phyloP scores from a whole-genome alignment of 2,797 vertebrate species.

The Melanotaenia boesemani region DNA sequence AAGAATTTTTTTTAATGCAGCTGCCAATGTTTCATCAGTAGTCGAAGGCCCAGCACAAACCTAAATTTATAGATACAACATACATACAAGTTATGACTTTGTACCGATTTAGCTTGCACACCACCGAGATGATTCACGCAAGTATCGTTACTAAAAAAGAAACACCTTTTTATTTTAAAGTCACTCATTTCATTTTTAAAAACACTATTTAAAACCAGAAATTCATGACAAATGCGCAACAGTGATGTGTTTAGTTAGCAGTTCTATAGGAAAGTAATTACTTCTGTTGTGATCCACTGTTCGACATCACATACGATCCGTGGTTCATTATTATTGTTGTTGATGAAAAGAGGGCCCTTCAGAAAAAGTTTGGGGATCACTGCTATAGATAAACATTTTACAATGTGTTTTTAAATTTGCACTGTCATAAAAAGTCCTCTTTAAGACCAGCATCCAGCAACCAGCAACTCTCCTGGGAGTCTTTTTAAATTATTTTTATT shows the following conservation, averaged over 20 bases:
- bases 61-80: background rate
- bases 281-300: too few relatives aligned
- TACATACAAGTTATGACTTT: background rate
- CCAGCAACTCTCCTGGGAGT: background rate
- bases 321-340: too few relatives aligned
- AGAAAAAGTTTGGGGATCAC: too few relatives aligned
- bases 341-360: too few relatives aligned
- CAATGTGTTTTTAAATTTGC: background rate
- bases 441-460: background rate
- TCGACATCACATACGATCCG: too few relatives aligned
- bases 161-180: background rate
- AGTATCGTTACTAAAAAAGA: background rate
- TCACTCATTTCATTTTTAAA: background rate
- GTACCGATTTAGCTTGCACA: background rate
- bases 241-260: too few relatives aligned
- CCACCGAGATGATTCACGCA: background rate
- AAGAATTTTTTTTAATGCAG: background rate
- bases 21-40: background rate
- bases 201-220: background rate
- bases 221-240: too few relatives aligned
- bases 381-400: background rate
- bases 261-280: too few relatives aligned
- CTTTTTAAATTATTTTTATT: background rate
- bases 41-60: background rate
- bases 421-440: background rate